Percentiles rank a stretch among this genome's conserved stretches.
phyloP scores from a whole-genome alignment of 2,888 invertebrate species.

The Malachius bipustulatus region DNA sequence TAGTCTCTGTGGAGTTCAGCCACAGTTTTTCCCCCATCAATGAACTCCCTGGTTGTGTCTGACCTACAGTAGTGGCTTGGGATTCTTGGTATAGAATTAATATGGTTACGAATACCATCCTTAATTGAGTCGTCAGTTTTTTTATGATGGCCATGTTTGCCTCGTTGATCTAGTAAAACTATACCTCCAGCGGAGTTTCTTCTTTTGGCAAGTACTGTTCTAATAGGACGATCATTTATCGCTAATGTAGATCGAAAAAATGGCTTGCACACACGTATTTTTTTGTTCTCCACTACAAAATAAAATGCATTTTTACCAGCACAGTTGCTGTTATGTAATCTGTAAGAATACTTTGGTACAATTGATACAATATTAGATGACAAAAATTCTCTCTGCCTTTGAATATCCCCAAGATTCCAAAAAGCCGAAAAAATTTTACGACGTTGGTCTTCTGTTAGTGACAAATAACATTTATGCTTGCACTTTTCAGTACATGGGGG shows the following conservation, averaged over 20 bases:
- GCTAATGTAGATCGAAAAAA: conserved; percentile 16
- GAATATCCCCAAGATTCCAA: too few species aligned
- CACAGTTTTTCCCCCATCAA: conserved; percentile 21
- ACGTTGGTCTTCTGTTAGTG: too few species aligned
- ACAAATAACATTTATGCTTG: too few species aligned
- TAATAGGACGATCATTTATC: conserved; percentile 14
- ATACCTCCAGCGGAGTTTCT: not conserved
- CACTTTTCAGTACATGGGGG: too few species aligned
- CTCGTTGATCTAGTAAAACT: conserved; percentile 10
- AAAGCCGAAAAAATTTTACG: too few species aligned
- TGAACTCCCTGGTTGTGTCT: conserved; percentile 17
- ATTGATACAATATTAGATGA: too few species aligned
- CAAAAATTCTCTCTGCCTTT: too few species aligned
- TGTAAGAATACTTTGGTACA: too few species aligned
- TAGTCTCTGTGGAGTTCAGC: conserved; percentile 21
- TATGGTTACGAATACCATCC: conserved; percentile 18
- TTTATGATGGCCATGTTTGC: conserved; percentile 14
- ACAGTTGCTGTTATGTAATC: too few species aligned
- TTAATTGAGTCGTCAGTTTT: conserved; percentile 14
- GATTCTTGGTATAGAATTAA: conserved; percentile 21
- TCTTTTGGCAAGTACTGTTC: conserved; percentile 16
- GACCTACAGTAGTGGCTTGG: conserved; percentile 21
- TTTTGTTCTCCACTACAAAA: conserved; percentile 13
- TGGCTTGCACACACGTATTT: conserved; percentile 15
- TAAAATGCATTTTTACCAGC: conserved; percentile 16